Percentiles rank a stretch among this genome's conserved stretches.
Evolutionary conservation across 2,888 invertebrate genomes (phyloP).

Genomic region (Harpalus rufipes): DNA sequence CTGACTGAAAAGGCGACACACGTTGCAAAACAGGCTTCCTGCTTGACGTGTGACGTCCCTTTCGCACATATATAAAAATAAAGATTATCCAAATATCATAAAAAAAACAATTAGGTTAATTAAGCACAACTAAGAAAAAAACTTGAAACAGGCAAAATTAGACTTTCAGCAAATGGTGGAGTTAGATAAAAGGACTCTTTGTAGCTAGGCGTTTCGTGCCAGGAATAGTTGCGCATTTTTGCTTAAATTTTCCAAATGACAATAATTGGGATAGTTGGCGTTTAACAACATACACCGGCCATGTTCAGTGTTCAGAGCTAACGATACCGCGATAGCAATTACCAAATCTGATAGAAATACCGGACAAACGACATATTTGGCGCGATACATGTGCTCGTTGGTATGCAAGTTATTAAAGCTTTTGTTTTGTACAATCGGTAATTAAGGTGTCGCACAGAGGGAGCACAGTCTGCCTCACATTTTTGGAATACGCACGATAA

Average conservation of each 20-base stretch:
- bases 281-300: conserved; percentile 18
- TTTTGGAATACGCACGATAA: conserved; percentile 69
- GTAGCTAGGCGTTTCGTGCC: conserved; percentile 6
- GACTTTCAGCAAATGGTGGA: not conserved
- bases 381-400: conserved; percentile 58
- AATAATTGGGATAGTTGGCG: conserved; percentile 38
- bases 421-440: conserved; percentile 72
- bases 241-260: conserved; percentile 13
- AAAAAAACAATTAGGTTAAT: too few species aligned
- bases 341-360: conserved; percentile 57
- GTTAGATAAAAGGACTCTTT: not conserved
- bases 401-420: conserved; percentile 74
- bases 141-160: too few species aligned
- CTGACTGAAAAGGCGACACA: too few species aligned
- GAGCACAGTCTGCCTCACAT: conserved; percentile 70
- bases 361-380: conserved; percentile 63
- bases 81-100: too few species aligned
- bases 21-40: too few species aligned
- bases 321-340: conserved; percentile 54
- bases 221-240: conserved; percentile 18
- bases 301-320: conserved; percentile 11
- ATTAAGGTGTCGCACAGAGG: conserved; percentile 72
- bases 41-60: too few species aligned
- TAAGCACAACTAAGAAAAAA: too few species aligned
- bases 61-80: too few species aligned